phyloP scores from a whole-genome alignment of 2,113 vertebrate genomes.

The Chaetops frenatus region DNA sequence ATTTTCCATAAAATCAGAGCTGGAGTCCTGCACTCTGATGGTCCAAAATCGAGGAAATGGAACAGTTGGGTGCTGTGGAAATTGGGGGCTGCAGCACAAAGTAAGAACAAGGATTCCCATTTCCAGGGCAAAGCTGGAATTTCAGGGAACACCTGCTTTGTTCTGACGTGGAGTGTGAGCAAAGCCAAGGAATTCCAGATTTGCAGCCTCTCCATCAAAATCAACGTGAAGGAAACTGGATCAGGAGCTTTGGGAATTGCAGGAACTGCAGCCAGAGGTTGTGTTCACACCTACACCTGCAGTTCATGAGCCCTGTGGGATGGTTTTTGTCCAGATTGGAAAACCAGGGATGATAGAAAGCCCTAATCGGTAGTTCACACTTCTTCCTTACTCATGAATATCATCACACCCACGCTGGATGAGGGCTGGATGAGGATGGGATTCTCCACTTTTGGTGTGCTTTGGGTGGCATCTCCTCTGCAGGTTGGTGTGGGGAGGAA shows the following conservation, averaged over 20 bases:
- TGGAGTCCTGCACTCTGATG: background rate
- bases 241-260: background rate
- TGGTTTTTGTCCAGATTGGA: background rate
- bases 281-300: background rate
- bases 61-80: background rate
- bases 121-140: background rate
- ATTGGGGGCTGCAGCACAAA: rapidly evolving
- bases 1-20: background rate
- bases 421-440: background rate
- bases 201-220: background rate
- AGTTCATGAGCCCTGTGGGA: background rate
- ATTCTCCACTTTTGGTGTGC: background rate
- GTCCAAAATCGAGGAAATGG: background rate
- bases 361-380: background rate
- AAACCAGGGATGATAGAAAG: background rate
- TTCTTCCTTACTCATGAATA: background rate
- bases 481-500: background rate
- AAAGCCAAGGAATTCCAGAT: background rate
- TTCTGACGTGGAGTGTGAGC: background rate
- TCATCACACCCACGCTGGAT: background rate
- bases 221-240: background rate
- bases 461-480: rapidly evolving
- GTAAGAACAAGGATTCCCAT: background rate
- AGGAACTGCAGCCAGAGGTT: background rate
- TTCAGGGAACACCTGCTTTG: background rate